These are phyloP conservation scores for Copsychus sechellarum DNA, from an alignment of 2,113 vertebrate species.

Conservation along the genomic window DNA sequence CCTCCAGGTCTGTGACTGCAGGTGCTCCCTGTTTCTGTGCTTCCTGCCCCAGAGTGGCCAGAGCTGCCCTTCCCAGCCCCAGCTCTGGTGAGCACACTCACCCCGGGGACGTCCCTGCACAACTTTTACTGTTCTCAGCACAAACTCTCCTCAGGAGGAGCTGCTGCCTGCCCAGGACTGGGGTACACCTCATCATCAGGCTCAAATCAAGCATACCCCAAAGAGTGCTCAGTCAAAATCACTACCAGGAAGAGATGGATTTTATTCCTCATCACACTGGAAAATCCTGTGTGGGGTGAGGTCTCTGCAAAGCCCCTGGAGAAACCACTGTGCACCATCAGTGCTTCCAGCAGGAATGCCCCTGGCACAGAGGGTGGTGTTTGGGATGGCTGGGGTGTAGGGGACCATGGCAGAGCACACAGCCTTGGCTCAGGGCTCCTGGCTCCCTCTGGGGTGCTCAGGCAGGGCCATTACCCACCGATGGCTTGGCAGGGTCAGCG, in stretches of 20 bases:
- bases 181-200: background rate
- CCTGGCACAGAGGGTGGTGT: background rate
- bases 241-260: background rate
- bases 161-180: background rate
- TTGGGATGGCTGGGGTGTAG: background rate
- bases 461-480: background rate
- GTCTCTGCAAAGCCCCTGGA: rapidly evolving
- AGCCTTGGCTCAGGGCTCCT: background rate
- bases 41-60: background rate
- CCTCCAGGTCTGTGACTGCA: background rate
- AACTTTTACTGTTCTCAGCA: background rate
- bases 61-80: background rate
- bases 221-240: background rate
- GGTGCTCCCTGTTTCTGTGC: rapidly evolving
- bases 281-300: background rate
- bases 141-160: background rate
- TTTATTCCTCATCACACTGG: background rate
- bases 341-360: background rate
- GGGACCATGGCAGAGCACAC: background rate
- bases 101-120: background rate
- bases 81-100: rapidly evolving
- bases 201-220: background rate
- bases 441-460: background rate
- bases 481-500: background rate
- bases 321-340: background rate